These are phyloP conservation scores for Belonocnema kinseyi DNA, from an alignment of 1,140 invertebrate species.

Conservation along the genomic window DNA sequence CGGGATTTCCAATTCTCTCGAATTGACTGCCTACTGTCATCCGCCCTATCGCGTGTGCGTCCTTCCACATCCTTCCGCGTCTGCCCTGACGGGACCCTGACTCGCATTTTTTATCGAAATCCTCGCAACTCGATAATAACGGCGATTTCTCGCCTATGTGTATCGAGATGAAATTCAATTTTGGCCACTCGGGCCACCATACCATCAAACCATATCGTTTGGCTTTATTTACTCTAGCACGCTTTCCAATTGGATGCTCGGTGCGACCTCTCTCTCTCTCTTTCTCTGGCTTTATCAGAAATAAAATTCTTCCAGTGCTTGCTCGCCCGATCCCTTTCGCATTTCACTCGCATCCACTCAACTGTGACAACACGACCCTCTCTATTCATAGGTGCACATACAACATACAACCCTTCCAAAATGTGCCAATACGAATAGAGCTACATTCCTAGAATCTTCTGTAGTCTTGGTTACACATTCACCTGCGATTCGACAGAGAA, in stretches of 20 bases:
- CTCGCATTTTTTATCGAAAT: slow-evolving; percentile 37
- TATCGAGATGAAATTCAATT: slow-evolving; percentile 38
- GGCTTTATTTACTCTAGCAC: slow-evolving; percentile 36
- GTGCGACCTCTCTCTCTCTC: slow-evolving; percentile 9
- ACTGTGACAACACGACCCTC: not conserved
- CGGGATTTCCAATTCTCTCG: slow-evolving; percentile 27
- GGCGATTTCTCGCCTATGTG: slow-evolving; percentile 32
- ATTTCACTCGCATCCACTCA: not conserved
- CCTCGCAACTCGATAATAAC: slow-evolving; percentile 32
- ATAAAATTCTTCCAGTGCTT: slow-evolving; percentile 33
- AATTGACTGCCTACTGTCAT: slow-evolving; percentile 27
- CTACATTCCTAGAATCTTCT: too few species aligned
- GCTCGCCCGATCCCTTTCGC: not conserved
- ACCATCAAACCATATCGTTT: slow-evolving; percentile 12
- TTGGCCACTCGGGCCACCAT: slow-evolving; percentile 18
- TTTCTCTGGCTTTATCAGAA: not conserved
- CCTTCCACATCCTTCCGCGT: slow-evolving; percentile 6
- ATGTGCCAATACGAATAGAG: too few species aligned
- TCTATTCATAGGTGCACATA: slow-evolving; percentile 24
- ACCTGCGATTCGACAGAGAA: not conserved
- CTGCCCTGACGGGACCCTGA: slow-evolving; percentile 24
- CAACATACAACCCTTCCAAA: not conserved
- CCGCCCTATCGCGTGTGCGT: not conserved
- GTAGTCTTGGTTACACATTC: slow-evolving; percentile 19
- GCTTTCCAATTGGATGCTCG: slow-evolving; percentile 35